Evolutionary conservation across 2,113 vertebrate species (phyloP), one percentile per base, ranked within the genome.

Genomic region (Mastomys natalensis): DNA sequence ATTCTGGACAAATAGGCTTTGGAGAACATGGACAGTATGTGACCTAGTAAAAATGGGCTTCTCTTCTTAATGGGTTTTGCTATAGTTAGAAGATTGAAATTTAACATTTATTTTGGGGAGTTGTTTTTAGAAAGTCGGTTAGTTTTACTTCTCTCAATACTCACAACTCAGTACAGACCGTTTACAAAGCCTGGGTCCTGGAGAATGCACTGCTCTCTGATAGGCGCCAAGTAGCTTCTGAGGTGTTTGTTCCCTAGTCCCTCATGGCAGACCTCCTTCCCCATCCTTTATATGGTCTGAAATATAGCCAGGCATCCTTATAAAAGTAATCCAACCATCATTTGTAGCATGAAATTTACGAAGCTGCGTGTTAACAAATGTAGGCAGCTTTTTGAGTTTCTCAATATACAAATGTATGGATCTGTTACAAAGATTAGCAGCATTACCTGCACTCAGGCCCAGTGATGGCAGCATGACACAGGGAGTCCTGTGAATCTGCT

Each of bases 271-370:
- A 40, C 72, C 21, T 31, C 8, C 10, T 11, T 48, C n/a, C 85
- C 34, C 5, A 6, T 19, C 22, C 72, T 51, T 96, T 13, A 37
- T 64, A 85, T 12, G 7, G 74, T 85, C 70, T 97, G 72, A 92
- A 97, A 93, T 92, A 93, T 43, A 19, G 76, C 22, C 43, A 87
- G 70, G 24, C 58, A 76, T 97, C 81, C 95, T 90, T 48, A 4
- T 80, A 92, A 94, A 89, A 89, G 43, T 58, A 34, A 90, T 81
- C 91, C 84, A 80, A 70, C 24, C 31, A 53, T 93, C 3, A 0
- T 91, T 91, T 95, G 45, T 3, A 7, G 43, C 91, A 95, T 96
- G 37, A 95, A 96, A 89, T n/a, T 53, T 96, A 34, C 91, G 94
- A 31, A 87, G 43, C 92, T 72, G n/a, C 48, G 22, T 88, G 87